These are phyloP conservation scores for Halocynthia aurantium DNA, from an alignment of 23 tunicate genomes.

Conservation along the genomic window DNA sequence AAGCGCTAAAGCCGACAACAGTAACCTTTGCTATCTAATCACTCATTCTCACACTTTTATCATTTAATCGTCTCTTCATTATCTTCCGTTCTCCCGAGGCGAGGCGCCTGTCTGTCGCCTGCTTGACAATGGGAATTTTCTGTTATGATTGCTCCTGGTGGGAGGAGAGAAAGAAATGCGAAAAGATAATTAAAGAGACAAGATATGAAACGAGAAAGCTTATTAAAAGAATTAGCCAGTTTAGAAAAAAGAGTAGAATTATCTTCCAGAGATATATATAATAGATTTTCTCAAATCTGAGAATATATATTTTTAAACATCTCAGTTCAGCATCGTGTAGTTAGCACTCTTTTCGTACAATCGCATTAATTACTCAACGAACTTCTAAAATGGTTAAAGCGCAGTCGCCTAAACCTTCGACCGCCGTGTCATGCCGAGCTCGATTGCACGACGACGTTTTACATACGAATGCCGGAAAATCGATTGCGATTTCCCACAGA, in stretches of 20 bases:
- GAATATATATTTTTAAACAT: neutral
- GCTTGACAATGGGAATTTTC: slow-evolving; percentile 4
- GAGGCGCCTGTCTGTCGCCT: slow-evolving; percentile 40
- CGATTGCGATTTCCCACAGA: slow-evolving; percentile 14
- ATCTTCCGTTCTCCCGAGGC: slow-evolving; percentile 16
- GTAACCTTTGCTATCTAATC: neutral
- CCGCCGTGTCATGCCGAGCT: slow-evolving; percentile 18
- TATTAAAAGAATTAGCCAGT: slow-evolving; percentile 6
- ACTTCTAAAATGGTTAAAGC: slow-evolving; percentile 22
- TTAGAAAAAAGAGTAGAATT: neutral
- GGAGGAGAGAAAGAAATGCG: neutral
- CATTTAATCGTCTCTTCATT: slow-evolving; percentile 21
- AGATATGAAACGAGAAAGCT: slow-evolving; percentile 6
- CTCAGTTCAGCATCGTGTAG: neutral
- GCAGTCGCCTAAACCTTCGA: slow-evolving; percentile 22
- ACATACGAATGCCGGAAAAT: slow-evolving; percentile 6
- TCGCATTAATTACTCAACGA: neutral
- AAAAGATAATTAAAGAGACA: slow-evolving; percentile 1
- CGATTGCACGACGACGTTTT: slow-evolving; percentile 4
- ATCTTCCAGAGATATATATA: neutral
- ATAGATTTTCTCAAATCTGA: neutral
- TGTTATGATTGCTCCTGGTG: slow-evolving; percentile 20
- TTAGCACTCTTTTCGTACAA: neutral
- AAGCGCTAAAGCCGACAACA: neutral
- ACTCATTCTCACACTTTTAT: slow-evolving; percentile 23